Evolutionary conservation across 2,113 vertebrate species (phyloP).

Genomic region (Thryonomys swinderianus): DNA sequence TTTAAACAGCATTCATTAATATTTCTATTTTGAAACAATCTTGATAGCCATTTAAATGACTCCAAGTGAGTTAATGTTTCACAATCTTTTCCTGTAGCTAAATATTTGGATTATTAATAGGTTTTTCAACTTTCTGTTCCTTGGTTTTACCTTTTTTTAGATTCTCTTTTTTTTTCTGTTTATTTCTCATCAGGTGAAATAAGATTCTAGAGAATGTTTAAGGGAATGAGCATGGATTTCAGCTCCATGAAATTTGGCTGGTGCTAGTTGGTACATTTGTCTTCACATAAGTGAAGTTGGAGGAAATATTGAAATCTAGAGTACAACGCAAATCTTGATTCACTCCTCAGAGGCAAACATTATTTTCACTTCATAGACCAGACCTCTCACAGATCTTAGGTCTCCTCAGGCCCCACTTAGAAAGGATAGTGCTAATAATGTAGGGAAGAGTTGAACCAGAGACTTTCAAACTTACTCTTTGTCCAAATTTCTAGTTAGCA

Average conservation of each 20-base stretch:
- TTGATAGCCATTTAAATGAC: constrained; percentile 21
- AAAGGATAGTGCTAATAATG: neutral
- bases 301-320: neutral
- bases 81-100: neutral
- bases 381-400: neutral
- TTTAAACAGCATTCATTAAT: constrained; percentile 16
- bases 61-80: neutral
- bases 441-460: too few relatives aligned
- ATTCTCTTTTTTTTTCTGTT: neutral
- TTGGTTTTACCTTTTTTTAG: neutral
- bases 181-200: neutral
- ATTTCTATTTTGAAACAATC: constrained; percentile 3
- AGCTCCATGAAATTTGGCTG: neutral
- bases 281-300: neutral
- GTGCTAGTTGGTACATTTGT: neutral
- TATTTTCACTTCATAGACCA: neutral
- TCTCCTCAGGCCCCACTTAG: too few relatives aligned
- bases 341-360: neutral
- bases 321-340: neutral
- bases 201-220: neutral
- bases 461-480: neutral
- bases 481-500: neutral
- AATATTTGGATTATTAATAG: neutral
- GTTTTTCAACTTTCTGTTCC: neutral
- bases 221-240: neutral